Base-by-base conservation (phyloP, 2,797 vertebrate genomes). In the Acridotheres tristis region DNA sequence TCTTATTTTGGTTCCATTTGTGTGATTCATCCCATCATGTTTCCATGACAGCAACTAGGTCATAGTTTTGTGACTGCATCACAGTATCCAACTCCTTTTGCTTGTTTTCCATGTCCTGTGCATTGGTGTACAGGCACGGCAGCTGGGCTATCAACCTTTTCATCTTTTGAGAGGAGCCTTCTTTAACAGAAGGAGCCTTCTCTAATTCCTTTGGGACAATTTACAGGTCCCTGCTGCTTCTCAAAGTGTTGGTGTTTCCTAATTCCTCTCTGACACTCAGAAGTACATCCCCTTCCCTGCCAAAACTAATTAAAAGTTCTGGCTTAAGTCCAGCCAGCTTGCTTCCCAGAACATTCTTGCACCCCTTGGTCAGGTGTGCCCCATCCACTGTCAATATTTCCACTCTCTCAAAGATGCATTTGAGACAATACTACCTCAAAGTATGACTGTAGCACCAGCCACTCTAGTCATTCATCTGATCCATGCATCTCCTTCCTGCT, bases 281-380 rank as follows among this genome's bases (percentile, higher is more conserved):
- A 69, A 50, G 4, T 38, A 16, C 7, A 45, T 25, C 3, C 13
- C 10, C 4, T 50, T 22, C 14, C 13, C 27, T 43, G 15, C 10
- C 11, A 51, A 51, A 63, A 11, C 6, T n/a, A 18, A 16, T 11
- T 38, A 18, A 36, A 69, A 57, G 4, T 62, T 82, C 36, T 83
- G 10, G 13, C 51, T 29, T 30, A 30, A 21, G 16, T 30, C 29
- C 50, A 76, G 13, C 11, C 20, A 63, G 10, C 5, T 63, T 48
- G 15, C 11, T 57, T 45, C 55, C 16, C 36, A 55, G 42, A 62
- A 50, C 3, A 2, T 4, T 20, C 16, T 30, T 42, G 54, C 4
- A 22, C 4, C 3, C 4, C 14, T 26, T 9, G 10, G 10, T 38
- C 14, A 34, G 23, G 11, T 38, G 20, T 0, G 0, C 7, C 8